phyloP scores from a whole-genome alignment of 2,888 invertebrate genomes.

The Pediacus dermestoides region DNA sequence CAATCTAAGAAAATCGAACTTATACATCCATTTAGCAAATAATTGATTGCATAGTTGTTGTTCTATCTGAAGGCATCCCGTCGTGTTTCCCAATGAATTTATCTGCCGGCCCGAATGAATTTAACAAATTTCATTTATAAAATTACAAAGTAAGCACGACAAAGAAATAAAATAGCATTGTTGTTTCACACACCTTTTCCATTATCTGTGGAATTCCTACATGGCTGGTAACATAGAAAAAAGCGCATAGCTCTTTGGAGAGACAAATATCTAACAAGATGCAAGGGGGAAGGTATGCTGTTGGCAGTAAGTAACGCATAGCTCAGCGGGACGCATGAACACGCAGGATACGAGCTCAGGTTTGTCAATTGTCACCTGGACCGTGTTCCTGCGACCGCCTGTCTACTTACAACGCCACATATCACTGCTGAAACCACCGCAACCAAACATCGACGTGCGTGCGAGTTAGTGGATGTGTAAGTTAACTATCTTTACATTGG shows the following conservation, averaged over 20 bases:
- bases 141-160: too few species aligned
- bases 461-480: constrained; percentile 21
- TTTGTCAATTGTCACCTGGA: constrained; percentile 50
- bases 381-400: constrained; percentile 42
- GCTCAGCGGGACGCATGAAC: constrained; percentile 46
- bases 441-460: constrained; percentile 19
- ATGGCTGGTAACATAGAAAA: constrained; percentile 37
- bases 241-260: constrained; percentile 34
- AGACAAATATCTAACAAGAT: constrained; percentile 49
- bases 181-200: constrained; percentile 45
- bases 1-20: too few species aligned
- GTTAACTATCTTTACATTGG: constrained; percentile 26
- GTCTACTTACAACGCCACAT: constrained; percentile 43
- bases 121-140: too few species aligned
- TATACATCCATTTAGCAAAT: too few species aligned
- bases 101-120: too few species aligned
- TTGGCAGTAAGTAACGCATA: constrained; percentile 46
- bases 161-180: constrained; percentile 21
- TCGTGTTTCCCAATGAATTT: too few species aligned
- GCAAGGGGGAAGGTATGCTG: constrained; percentile 44
- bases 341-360: constrained; percentile 46
- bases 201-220: constrained; percentile 45
- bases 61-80: too few species aligned
- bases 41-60: too few species aligned
- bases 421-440: constrained; percentile 33